phyloP scores from a whole-genome alignment of 2,113 vertebrate genomes.

The Corvus hawaiiensis region DNA sequence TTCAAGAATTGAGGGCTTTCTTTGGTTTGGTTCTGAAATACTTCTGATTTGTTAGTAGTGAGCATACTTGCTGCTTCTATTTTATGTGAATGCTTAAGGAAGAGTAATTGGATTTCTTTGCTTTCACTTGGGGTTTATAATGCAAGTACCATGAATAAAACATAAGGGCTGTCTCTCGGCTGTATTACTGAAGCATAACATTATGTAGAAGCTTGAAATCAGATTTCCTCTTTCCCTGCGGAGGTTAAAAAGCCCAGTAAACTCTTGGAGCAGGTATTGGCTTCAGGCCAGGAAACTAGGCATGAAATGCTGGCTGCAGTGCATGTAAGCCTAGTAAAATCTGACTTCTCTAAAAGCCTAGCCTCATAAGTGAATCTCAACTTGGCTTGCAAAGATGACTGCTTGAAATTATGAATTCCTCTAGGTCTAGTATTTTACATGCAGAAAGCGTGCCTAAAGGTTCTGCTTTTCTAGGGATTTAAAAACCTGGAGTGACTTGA shows the following conservation, averaged over 20 bases:
- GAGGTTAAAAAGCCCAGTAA: background rate
- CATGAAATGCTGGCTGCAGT: background rate
- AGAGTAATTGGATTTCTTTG: background rate
- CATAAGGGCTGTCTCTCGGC: background rate
- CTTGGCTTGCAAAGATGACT: background rate
- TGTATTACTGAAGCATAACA: background rate
- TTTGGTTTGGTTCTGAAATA: background rate
- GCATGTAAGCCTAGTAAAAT: background rate
- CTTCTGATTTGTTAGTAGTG: background rate
- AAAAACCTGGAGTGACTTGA: background rate
- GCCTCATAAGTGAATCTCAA: background rate
- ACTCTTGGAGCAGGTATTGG: background rate
- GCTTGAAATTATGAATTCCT: background rate
- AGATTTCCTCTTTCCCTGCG: background rate
- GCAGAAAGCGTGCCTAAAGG: background rate
- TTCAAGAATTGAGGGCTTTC: background rate
- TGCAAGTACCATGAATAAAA: background rate
- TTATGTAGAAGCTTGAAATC: background rate
- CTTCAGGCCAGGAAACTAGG: background rate
- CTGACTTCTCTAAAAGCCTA: background rate
- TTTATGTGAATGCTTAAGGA: background rate
- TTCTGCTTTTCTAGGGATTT: background rate
- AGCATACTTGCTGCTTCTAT: background rate
- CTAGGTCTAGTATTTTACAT: background rate
- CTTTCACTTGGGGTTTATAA: background rate